phyloP scores from a whole-genome alignment of 2,113 vertebrate species.

The Dicaeum eximium region DNA sequence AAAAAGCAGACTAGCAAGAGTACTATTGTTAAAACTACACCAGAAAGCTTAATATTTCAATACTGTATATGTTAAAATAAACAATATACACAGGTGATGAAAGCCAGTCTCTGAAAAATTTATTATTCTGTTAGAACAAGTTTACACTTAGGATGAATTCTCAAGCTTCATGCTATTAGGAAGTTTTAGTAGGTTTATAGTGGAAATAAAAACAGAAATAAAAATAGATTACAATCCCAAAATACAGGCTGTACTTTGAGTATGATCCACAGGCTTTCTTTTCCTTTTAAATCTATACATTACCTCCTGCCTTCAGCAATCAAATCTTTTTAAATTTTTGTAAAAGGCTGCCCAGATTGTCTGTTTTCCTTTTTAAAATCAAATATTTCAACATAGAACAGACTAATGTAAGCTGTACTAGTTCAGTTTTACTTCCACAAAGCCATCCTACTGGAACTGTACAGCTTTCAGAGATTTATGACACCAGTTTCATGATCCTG shows the following conservation, averaged over 20 bases:
- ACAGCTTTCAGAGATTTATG: neutral
- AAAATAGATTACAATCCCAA: constrained; percentile 73
- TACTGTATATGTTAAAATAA: constrained; percentile 68
- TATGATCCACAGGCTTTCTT: constrained; percentile 15
- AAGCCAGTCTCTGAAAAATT: constrained; percentile 75
- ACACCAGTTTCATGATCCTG: neutral
- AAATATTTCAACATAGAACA: neutral
- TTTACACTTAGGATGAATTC: constrained; percentile 73
- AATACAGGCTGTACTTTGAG: constrained; percentile 59
- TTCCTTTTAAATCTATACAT: neutral
- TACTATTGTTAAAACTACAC: constrained; percentile 55
- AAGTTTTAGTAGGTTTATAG: constrained; percentile 75
- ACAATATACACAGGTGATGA: constrained; percentile 68
- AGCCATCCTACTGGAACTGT: neutral
- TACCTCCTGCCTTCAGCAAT: constrained; percentile 6
- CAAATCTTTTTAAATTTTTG: neutral
- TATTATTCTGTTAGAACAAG: constrained; percentile 74
- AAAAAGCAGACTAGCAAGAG: constrained; percentile 45
- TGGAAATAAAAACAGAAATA: constrained; percentile 78
- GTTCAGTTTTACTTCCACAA: neutral
- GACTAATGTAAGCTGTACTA: neutral
- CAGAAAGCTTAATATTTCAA: constrained; percentile 64
- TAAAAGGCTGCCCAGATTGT: neutral
- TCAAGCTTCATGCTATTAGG: constrained; percentile 68
- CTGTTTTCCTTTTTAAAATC: neutral